Evolutionary conservation across 2,113 vertebrate genomes (phyloP), one percentile per base, ranked within the genome.

Genomic region (Esox niger): DNA sequence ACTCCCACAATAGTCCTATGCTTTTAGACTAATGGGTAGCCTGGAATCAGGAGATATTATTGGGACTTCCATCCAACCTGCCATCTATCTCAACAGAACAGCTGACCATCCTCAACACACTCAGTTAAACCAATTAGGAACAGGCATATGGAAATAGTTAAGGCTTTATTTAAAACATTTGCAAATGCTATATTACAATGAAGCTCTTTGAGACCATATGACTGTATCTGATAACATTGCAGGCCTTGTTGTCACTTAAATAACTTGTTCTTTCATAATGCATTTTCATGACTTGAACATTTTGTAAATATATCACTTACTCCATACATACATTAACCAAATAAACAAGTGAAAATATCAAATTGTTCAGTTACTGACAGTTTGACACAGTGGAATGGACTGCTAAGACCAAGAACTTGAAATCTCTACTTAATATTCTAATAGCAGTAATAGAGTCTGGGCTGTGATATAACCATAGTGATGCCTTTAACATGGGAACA

Each of bases 61-160:
- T 57, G 26, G 25, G 15, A 57, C 27, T 9, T 29, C 8, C 25
- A 29, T 29, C n/a, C 27, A 38, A 49, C 47, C 47, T 49, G 47
- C 13, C 56, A 15, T 31, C 15, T 15, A 30, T 13, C 26, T 27
- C 23, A 31, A 20, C 56, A 26, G 21, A 20, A 10, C 47, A 49
- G 47, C 47, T 49, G 47, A 10, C 7, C 21, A 10, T n/a, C 47
- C 7, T 49, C 47, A 49, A 20, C 27, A 64, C 74, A 79, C 68
- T 3, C 69, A 67, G 71, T 59, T 9, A 60, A 64, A 66, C 69
- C 59, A 68, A 70, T 74, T 26, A 64, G 55, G 75, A 76, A 76
- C 64, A 80, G 77, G 80, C 31, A 1, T 73, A 69, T 72, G 68
- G 75, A 85, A 79, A 85, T 74, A 84, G 73, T 87, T 88, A 89